Evolutionary conservation across 2,797 vertebrate species (phyloP).

Genomic region (Monodelphis domestica): DNA sequence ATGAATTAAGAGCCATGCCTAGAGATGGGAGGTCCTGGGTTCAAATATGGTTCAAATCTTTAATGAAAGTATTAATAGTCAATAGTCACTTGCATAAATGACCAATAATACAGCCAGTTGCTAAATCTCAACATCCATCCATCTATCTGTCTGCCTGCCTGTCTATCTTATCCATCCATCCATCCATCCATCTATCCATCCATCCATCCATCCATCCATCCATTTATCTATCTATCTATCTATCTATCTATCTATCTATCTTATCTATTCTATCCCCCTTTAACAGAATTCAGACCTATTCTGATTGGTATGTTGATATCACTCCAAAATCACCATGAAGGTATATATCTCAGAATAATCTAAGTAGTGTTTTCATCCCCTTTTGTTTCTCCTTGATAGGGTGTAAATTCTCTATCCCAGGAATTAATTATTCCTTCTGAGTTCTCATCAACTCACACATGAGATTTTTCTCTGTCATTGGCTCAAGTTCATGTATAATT

Average conservation of each 20-base stretch:
- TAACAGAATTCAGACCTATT: background rate
- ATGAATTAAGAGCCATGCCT: too few relatives aligned
- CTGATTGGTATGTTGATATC: background rate
- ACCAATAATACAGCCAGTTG: background rate
- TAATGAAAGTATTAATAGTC: background rate
- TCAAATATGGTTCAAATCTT: too few relatives aligned
- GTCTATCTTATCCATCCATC: background rate
- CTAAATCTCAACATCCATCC: background rate
- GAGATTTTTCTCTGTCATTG: background rate
- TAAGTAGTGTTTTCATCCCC: background rate
- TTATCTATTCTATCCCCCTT: background rate
- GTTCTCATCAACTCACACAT: background rate
- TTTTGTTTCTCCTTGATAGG: background rate
- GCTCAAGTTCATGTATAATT: background rate
- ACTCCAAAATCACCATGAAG: background rate
- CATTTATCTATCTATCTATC: background rate
- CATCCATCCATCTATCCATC: rapidly evolving
- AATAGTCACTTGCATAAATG: background rate
- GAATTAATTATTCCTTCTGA: background rate
- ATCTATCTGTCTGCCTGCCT: background rate
- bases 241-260: too few relatives aligned
- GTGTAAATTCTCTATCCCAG: background rate
- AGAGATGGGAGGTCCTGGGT: too few relatives aligned
- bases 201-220: too few relatives aligned
- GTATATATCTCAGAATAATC: background rate